Conservation (phyloP, 1,140 invertebrate genomes). For the Trachymyrmex cornetzi region DNA sequence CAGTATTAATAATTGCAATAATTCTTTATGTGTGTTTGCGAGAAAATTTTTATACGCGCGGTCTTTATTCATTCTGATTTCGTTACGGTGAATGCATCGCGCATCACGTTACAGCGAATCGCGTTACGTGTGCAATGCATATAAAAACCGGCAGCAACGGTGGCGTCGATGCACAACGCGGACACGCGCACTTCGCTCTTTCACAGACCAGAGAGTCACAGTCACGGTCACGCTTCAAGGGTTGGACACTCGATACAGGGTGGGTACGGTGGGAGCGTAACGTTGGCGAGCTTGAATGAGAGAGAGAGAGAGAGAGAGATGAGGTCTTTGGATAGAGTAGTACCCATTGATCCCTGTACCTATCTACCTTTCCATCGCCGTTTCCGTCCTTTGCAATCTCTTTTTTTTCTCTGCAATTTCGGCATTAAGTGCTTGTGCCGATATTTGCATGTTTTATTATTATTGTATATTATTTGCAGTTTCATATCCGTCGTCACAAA, state of each 20-base stretch:
- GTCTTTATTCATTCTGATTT: slow-evolving; percentile 43
- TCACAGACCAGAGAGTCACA: slow-evolving; percentile 78
- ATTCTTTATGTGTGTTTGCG: slow-evolving; percentile 14
- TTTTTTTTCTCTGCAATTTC: slow-evolving; percentile 26
- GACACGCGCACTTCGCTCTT: slow-evolving; percentile 73
- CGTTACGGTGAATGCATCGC: slow-evolving; percentile 29
- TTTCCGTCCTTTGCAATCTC: slow-evolving; percentile 5
- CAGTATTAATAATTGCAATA: not conserved
- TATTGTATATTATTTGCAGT: not conserved
- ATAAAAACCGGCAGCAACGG: not conserved
- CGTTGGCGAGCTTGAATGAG: slow-evolving; percentile 54
- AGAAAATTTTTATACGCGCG: not conserved
- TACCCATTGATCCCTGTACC: slow-evolving; percentile 79
- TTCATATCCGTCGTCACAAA: not conserved
- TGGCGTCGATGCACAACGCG: slow-evolving; percentile 63
- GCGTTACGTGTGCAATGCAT: slow-evolving; percentile 29
- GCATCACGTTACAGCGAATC: slow-evolving; percentile 21
- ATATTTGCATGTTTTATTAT: not conserved
- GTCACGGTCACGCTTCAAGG: slow-evolving; percentile 83
- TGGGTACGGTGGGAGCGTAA: slow-evolving; percentile 54
- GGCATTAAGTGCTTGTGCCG: not conserved
- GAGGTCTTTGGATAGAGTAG: slow-evolving; percentile 57
- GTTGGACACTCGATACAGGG: slow-evolving; percentile 77
- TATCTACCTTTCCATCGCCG: slow-evolving; percentile 34
- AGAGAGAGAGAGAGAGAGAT: slow-evolving; percentile 1